Conservation (phyloP, 2,113 vertebrate genomes). For the Vulpes lagopus region DNA sequence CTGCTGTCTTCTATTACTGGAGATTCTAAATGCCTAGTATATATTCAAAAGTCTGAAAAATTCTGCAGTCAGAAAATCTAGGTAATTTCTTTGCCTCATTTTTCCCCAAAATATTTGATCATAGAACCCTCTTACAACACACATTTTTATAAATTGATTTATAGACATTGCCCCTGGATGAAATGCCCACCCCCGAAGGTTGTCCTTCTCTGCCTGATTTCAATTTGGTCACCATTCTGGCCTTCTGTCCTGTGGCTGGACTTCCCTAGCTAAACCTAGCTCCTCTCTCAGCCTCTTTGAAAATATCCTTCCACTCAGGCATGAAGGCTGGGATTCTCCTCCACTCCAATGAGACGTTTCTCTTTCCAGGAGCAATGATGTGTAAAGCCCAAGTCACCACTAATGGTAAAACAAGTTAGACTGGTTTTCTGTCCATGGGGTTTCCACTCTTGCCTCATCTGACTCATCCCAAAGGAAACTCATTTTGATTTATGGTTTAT, state of each 20-base stretch:
- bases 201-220: not conserved
- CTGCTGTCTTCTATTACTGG: not conserved
- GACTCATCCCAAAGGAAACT: not conserved
- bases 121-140: not conserved
- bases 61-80: not conserved
- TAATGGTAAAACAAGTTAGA: not conserved
- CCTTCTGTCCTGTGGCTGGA: not conserved
- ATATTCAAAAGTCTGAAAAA: not conserved
- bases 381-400: not conserved
- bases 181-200: not conserved
- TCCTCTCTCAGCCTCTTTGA: not conserved
- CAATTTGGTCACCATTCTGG: not conserved
- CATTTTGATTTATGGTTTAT: not conserved
- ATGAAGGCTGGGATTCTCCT: not conserved
- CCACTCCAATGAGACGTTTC: not conserved
- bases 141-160: not conserved
- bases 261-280: too few species aligned
- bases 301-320: not conserved
- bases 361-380: conserved; percentile 18
- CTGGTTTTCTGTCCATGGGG: not conserved
- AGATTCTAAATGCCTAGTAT: not conserved
- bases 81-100: not conserved
- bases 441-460: conserved; percentile 49
- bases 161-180: not conserved
- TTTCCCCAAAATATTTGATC: not conserved